Percentiles rank a stretch among this genome's conserved stretches.
Evolutionary conservation across 1,140 invertebrate species (phyloP).

Genomic region (Trinorchestia longiramus): DNA sequence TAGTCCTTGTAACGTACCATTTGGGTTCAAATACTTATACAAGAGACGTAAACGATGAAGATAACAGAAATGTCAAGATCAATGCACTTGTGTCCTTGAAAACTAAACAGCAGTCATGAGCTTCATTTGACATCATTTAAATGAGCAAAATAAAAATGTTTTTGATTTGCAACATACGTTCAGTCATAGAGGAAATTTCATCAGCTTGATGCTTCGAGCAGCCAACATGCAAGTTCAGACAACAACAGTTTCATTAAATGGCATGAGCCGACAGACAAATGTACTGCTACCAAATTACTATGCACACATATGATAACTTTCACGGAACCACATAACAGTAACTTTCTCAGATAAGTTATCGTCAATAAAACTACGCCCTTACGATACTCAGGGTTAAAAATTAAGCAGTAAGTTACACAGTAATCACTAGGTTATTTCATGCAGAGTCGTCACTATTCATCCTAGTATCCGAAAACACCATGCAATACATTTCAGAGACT

Average conservation of each 20-base stretch:
- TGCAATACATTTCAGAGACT: not conserved
- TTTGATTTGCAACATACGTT: not conserved
- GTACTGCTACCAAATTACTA: not conserved
- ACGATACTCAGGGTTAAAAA: too few relatives aligned
- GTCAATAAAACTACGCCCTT: too few relatives aligned
- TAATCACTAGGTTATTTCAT: too few relatives aligned
- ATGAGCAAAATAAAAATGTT: not conserved
- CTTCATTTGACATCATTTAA: too few relatives aligned
- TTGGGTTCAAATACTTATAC: too few relatives aligned
- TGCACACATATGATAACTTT: not conserved
- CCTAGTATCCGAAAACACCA: too few relatives aligned
- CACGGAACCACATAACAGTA: not conserved
- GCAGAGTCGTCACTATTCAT: too few relatives aligned
- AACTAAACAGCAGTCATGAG: not conserved
- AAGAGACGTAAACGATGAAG: too few relatives aligned
- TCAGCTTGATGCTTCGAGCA: not conserved
- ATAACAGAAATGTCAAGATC: not conserved
- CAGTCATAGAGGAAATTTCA: not conserved
- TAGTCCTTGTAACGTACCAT: too few relatives aligned
- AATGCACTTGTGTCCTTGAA: not conserved
- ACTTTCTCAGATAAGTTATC: too few relatives aligned
- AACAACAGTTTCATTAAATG: not conserved
- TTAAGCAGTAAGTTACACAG: too few relatives aligned
- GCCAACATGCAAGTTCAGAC: not conserved
- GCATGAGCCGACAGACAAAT: not conserved